These are phyloP conservation scores for Drosophila pseudoananassae DNA, from an alignment of 1,140 invertebrate species.

Conservation along the genomic window DNA sequence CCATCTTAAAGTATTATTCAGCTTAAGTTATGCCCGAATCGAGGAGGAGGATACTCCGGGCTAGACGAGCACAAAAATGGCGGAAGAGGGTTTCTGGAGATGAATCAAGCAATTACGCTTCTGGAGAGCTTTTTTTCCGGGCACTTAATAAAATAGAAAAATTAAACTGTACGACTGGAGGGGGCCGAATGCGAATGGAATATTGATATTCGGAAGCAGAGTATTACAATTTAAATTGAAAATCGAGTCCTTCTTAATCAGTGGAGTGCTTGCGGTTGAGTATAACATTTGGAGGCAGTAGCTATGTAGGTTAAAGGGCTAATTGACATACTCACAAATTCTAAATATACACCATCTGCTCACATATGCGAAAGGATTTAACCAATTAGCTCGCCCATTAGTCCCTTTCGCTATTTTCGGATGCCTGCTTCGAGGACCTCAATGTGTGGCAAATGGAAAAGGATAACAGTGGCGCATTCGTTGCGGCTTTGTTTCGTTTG, in stretches of 20 bases:
- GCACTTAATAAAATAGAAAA: slow-evolving; percentile 70
- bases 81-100: slow-evolving; percentile 2
- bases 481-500: neutral
- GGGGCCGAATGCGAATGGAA: slow-evolving; percentile 34
- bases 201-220: slow-evolving; percentile 23
- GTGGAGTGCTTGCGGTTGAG: no score
- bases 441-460: neutral
- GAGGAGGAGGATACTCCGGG: slow-evolving; percentile 9
- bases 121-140: slow-evolving; percentile 48
- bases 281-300: neutral
- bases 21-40: slow-evolving; percentile 48
- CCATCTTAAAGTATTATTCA: slow-evolving; percentile 79
- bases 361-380: slow-evolving; percentile 9
- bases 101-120: slow-evolving; percentile 69
- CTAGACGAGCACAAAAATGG: slow-evolving; percentile 6
- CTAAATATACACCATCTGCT: slow-evolving; percentile 8
- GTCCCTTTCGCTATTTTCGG: slow-evolving; percentile 20
- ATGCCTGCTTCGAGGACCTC: neutral
- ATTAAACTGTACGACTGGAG: slow-evolving; percentile 36
- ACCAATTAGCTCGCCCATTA: slow-evolving; percentile 21
- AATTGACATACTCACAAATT: slow-evolving; percentile 20
- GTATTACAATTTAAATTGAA: neutral
- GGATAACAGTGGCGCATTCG: neutral
- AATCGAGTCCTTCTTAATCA: neutral
- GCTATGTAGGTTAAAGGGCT: slow-evolving; percentile 1